These are phyloP conservation scores for Diuraphis noxia DNA, from an alignment of 1,140 invertebrate genomes.

Conservation along the genomic window DNA sequence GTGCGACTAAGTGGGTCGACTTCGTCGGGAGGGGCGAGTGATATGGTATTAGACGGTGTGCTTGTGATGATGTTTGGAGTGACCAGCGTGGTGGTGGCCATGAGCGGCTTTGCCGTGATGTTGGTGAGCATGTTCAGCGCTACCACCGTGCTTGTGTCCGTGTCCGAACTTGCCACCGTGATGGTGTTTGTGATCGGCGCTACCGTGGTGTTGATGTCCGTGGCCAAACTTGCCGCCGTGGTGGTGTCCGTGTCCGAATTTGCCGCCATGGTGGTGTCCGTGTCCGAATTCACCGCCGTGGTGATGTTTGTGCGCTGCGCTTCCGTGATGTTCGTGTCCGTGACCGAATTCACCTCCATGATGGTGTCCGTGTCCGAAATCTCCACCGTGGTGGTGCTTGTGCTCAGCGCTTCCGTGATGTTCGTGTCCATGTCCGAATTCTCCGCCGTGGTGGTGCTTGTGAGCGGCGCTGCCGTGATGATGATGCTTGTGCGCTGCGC, in stretches of 20 bases:
- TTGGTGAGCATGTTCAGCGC: slow-evolving; percentile 51
- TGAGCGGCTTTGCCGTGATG: slow-evolving; percentile 52
- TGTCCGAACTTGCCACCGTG: slow-evolving; percentile 54
- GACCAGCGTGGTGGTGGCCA: slow-evolving; percentile 54
- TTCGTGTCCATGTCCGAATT: slow-evolving; percentile 53
- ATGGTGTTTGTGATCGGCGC: slow-evolving; percentile 51
- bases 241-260: slow-evolving; percentile 54
- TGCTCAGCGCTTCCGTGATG: slow-evolving; percentile 53
- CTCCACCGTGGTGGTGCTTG: slow-evolving; percentile 51
- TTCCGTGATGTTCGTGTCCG: slow-evolving; percentile 52
- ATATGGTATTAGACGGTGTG: slow-evolving; percentile 47
- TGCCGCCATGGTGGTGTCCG: slow-evolving; percentile 40
- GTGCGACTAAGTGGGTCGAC: background rate
- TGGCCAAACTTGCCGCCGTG: slow-evolving; percentile 55
- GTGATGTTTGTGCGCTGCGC: slow-evolving; percentile 52
- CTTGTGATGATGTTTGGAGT: slow-evolving; percentile 55
- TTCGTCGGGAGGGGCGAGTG: background rate
- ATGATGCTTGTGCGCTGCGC: slow-evolving; percentile 54
- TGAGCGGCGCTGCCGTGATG: slow-evolving; percentile 54
- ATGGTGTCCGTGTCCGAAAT: slow-evolving; percentile 48
- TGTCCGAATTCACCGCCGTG: slow-evolving; percentile 55
- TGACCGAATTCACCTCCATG: slow-evolving; percentile 53
- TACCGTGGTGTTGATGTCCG: slow-evolving; percentile 53
- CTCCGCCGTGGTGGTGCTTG: slow-evolving; percentile 53
- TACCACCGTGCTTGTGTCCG: slow-evolving; percentile 50